Evolutionary conservation across 2,113 vertebrate species (phyloP), one percentile per base, ranked within the genome.

Genomic region (Ptychochromis oligacanthus): DNA sequence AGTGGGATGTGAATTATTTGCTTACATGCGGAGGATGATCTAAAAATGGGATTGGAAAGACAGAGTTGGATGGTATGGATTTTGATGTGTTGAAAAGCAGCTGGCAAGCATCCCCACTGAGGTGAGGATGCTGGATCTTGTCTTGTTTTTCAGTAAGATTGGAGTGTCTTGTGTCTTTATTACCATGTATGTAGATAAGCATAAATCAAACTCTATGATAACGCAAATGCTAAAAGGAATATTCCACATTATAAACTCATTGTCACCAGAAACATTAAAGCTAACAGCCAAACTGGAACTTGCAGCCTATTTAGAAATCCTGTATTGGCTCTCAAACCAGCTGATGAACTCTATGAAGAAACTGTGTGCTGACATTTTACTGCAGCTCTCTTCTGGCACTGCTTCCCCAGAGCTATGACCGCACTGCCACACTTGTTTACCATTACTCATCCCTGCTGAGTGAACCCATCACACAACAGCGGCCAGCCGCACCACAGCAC

Each of bases 281-380:
- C 18, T 34, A 54, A 28, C 20, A n/a, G 46, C 46, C 67, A 72
- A n/a, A 54, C 26, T 72, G 67, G 46, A 13, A 34, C 18, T 72
- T 15, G 28, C 4, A 8, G 26, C 46, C 46, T 72, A 54, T 72
- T 54, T 72, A 54, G 67, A 72, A 59, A 59, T 75, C 60, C 18
- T 31, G 5, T 8, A n/a, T 13, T 70, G 77, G 54, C 46, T 75
- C 31, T 56, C 18, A 61, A 79, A 62, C 14, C 65, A 57, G 38
- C 14, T 62, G 40, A 59, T 80, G 62, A 86, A 79, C 79, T 79
- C 62, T 5, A 34, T 1, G 64, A 79, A 38, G 79, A 75, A 49
- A 85, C 64, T 28, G 84, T 84, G 61, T 12, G 13, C 34, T 92
- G 89, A 86, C 88, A 90, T 89, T 91, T 89, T 60, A 55, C 75